Conservation (phyloP, 2,888 invertebrate genomes). For the Lochmaea capreae region DNA sequence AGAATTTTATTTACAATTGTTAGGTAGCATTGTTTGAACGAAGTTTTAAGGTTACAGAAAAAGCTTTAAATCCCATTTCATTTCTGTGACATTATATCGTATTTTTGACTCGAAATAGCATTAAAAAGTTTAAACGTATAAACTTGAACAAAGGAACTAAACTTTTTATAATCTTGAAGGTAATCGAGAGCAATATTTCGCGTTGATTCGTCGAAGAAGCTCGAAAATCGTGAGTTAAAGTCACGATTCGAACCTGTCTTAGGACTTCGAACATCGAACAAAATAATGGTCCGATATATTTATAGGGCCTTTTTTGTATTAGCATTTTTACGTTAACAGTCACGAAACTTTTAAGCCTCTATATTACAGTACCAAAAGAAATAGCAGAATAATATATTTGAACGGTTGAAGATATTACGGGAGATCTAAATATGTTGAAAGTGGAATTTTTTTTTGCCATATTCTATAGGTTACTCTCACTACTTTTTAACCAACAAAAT, state of each 20-base stretch:
- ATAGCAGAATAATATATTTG: not conserved
- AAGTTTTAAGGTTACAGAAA: not conserved
- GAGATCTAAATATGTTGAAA: not conserved
- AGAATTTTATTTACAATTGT: no score
- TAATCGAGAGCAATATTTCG: conserved; percentile 32
- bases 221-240: conserved; percentile 37
- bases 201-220: conserved; percentile 27
- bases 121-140: not conserved
- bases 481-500: no score
- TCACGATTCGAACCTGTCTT: conserved; percentile 34
- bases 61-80: not conserved
- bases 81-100: not conserved
- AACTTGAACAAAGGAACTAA: conserved; percentile 21
- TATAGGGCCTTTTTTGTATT: conserved; percentile 21
- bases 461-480: no score
- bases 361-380: conserved; percentile 5
- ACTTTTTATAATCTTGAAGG: conserved; percentile 25
- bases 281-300: conserved; percentile 16
- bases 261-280: conserved; percentile 19
- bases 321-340: conserved; percentile 21
- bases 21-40: no score
- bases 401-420: not conserved
- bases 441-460: no score
- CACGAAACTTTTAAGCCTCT: conserved; percentile 21
- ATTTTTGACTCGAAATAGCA: not conserved